Base-by-base conservation (phyloP, 2,113 vertebrate genomes). In the Plestiodon gilberti region DNA sequence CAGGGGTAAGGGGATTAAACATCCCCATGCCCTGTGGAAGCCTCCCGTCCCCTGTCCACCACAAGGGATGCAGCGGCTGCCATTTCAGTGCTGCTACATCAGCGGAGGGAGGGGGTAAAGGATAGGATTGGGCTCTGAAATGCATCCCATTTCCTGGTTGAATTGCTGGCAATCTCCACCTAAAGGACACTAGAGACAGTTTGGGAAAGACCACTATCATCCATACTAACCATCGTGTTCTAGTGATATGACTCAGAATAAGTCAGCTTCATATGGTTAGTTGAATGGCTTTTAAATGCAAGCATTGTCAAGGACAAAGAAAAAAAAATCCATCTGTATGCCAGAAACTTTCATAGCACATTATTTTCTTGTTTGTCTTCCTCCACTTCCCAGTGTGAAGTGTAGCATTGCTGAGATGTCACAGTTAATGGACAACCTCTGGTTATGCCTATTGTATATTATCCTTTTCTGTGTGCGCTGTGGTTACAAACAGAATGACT, bases 401-500 rank as follows among this genome's bases (percentile, higher is more conserved):
- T 73, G 33, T 83, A 84, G 90, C 61, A 90, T 4, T 59, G 15
- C 82, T 87, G 77, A 89, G 87, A 33, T 1, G n/a, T 87, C 91
- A 35, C 3, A 52, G 69, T n/a, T 64, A 1, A 89, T 64, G 85
- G 89, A 92, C 75, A 87, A 77, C 89, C 84, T 88, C 57, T 87
- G 77, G 79, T 91, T 43, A 83, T 83, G 89, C 57, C 78, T 93
- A 91, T 87, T 92, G 89, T 90, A 77, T 91, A 89, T 90, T 90
- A 85, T 86, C 83, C 43, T 48, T 91, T 83, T 91, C 67, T 5
- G 2, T 33, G 48, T 28, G 7, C 25, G 87, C 52, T 92, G 90
- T 89, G 94, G 88, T 82, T 94, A 91, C 86, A 94, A 92, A 93
- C 89, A 94, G 92, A 92, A 87, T 89, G 90, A 87, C 89, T 93